These are phyloP conservation scores for Aporrectodea caliginosa DNA, from an alignment of 1,140 invertebrate species.

Conservation along the genomic window DNA sequence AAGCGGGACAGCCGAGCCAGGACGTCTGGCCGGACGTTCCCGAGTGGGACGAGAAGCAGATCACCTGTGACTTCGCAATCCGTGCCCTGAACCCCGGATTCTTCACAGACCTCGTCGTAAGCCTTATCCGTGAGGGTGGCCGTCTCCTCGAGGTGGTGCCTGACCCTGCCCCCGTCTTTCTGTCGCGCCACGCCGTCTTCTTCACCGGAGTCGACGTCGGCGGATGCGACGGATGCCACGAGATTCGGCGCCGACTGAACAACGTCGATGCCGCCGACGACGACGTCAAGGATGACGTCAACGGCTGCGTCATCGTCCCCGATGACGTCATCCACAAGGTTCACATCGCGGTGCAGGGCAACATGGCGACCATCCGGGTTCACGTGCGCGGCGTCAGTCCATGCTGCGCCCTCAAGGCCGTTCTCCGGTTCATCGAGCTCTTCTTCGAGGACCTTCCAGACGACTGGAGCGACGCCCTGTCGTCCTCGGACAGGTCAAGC, in stretches of 20 bases:
- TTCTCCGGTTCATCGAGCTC: slow-evolving; percentile 26
- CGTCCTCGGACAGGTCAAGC: slow-evolving; percentile 4
- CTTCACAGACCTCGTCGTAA: slow-evolving; percentile 29
- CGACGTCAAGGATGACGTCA: slow-evolving; percentile 15
- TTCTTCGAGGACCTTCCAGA: slow-evolving; percentile 29
- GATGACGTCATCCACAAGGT: slow-evolving; percentile 29
- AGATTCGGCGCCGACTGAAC: slow-evolving; percentile 17
- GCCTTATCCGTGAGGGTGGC: slow-evolving; percentile 25
- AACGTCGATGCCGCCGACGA: slow-evolving; percentile 26
- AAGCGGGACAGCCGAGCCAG: slow-evolving; percentile 27
- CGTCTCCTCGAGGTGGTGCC: slow-evolving; percentile 23
- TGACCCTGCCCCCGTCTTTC: slow-evolving; percentile 29
- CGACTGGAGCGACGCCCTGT: not conserved
- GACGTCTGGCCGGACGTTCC: slow-evolving; percentile 34
- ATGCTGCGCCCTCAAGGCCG: slow-evolving; percentile 30
- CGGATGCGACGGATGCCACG: slow-evolving; percentile 32
- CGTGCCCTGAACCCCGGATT: slow-evolving; percentile 22
- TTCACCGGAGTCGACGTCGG: slow-evolving; percentile 28
- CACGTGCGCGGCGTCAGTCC: slow-evolving; percentile 25
- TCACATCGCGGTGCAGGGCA: slow-evolving; percentile 21
- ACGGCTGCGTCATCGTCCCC: slow-evolving; percentile 11
- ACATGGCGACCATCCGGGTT: slow-evolving; percentile 19
- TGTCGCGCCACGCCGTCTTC: slow-evolving; percentile 33
- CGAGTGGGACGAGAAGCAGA: slow-evolving; percentile 34
- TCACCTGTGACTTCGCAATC: slow-evolving; percentile 30